Evolutionary conservation across 2,797 vertebrate genomes (phyloP), one percentile per base, ranked within the genome.

Genomic region (Kryptolebias ocellatus): DNA sequence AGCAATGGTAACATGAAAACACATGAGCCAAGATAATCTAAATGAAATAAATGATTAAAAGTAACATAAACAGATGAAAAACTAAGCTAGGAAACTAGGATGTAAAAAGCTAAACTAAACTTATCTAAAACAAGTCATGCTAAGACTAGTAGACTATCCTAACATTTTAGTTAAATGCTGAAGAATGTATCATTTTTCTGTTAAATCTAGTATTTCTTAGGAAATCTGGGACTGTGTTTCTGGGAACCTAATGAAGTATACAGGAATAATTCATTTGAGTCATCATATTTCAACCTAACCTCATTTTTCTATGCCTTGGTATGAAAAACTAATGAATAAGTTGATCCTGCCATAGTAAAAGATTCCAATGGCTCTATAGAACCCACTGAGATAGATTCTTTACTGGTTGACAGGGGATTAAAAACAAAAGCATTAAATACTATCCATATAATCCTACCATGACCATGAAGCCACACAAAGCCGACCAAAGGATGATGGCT

Each of bases 381-480:
- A 2, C 18, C 31, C 9, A 18, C 17, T 7, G 15, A 16, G 27
- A 4, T 42, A 27, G 42, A 46, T 46, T 29, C 9, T 29, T 46
- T 16, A 46, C 16, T 59, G 42, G 15, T 29, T 11, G 27, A 47
- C 28, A 59, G n/a, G 31, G 18, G 53, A 37, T 55, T 55, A 55
- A 37, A 27, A 46, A 46, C 44, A 31, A 59, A 34, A 12, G 45
- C 27, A 46, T 59, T 59, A 59, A 18, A 17, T 39, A 37, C n/a
- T 24, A 34, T 42, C 6, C 15, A 2, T 46, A 9, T 59, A 59
- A 59, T 59, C 57, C 44, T 47, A 24, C 24, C 42, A 45, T 10
- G 2, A 5, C 24, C 24, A 44, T 44, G 15, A 57, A 57, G 37
- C 7, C 11, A 27, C 51, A 28, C 17, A 4, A 20, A 51, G 18